Evolutionary conservation across 2,888 invertebrate species (phyloP).

Genomic region (Gymnocheta viridis): DNA sequence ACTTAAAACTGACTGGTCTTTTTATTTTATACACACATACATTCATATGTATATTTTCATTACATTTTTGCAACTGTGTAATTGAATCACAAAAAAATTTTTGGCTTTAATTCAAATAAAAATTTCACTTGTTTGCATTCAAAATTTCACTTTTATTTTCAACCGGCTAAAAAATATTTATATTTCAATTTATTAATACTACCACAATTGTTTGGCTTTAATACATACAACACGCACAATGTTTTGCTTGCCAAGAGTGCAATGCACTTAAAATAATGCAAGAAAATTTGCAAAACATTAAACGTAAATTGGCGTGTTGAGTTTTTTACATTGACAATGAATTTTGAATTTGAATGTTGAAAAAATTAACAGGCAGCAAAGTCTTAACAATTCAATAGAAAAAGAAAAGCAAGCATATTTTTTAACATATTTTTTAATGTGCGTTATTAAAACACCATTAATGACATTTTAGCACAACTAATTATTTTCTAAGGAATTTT

Average conservation of each 20-base stretch:
- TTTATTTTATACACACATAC: no score
- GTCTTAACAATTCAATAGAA: no score
- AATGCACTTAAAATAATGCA: background rate
- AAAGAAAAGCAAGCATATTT: no score
- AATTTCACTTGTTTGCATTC: slow-evolving; percentile 32
- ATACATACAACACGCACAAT: slow-evolving; percentile 14
- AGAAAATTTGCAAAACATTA: background rate
- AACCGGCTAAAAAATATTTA: slow-evolving; percentile 10
- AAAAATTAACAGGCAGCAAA: background rate
- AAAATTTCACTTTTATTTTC: slow-evolving; percentile 52
- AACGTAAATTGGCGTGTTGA: slow-evolving; percentile 16
- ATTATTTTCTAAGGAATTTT: no score
- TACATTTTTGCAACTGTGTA: background rate
- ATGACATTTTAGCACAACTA: no score
- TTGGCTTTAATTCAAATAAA: slow-evolving; percentile 37
- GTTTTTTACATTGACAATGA: slow-evolving; percentile 42
- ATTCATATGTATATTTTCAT: background rate
- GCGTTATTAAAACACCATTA: no score
- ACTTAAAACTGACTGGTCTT: no score
- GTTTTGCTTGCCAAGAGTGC: slow-evolving; percentile 10
- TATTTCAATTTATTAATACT: background rate
- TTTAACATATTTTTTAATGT: no score
- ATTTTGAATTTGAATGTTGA: background rate
- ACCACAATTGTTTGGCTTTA: background rate
- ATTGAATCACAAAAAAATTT: background rate